phyloP scores from a whole-genome alignment of 2,888 invertebrate genomes.

The Caenorhabditis sp. region DNA sequence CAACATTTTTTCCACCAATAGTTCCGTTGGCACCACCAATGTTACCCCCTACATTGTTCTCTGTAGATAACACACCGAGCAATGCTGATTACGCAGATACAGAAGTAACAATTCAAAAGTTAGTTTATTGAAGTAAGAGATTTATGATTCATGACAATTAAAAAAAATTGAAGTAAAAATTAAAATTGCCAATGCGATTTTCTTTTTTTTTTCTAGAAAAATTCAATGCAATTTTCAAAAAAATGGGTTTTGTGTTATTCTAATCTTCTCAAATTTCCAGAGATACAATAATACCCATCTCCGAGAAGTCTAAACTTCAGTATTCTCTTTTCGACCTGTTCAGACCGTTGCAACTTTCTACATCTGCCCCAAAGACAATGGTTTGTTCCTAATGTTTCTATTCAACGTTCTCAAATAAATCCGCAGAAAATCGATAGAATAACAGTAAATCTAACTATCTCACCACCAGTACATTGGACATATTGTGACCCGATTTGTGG shows the following conservation, averaged over 20 bases:
- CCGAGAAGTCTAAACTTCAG: constrained; percentile 21
- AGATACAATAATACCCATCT: constrained; percentile 19
- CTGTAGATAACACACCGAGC: constrained; percentile 20
- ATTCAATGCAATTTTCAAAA: neutral
- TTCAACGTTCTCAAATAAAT: no score
- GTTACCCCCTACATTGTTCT: constrained; percentile 22
- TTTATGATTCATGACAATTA: no score
- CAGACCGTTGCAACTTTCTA: constrained; percentile 17
- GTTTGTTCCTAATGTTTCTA: neutral
- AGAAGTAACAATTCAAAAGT: constrained; percentile 20
- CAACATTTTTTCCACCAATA: neutral
- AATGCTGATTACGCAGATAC: constrained; percentile 10
- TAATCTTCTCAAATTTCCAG: no score
- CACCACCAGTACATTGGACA: constrained; percentile 60
- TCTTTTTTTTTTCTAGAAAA: neutral
- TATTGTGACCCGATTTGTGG: constrained; percentile 58
- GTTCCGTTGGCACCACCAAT: constrained; percentile 9
- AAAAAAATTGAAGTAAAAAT: neutral
- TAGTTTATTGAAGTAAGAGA: no score
- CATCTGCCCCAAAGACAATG: neutral
- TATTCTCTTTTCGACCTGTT: constrained; percentile 44
- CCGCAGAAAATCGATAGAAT: neutral
- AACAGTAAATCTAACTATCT: constrained; percentile 23
- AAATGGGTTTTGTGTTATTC: no score
- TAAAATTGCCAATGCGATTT: neutral